Base-by-base conservation (phyloP, 2,113 vertebrate species). In the Eira barbara region DNA sequence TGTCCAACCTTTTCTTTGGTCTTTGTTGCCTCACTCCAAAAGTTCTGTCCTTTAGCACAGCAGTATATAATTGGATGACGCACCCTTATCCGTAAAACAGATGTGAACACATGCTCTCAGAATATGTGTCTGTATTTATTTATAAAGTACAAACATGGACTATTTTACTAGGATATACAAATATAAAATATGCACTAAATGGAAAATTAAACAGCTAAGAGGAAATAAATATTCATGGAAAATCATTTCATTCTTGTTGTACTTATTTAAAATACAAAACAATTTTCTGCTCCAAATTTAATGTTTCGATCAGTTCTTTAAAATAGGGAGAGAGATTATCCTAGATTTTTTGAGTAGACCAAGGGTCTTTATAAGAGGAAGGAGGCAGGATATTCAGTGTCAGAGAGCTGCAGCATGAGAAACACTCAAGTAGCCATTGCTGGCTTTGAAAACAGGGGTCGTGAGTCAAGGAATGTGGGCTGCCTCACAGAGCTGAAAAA, bases 231-330 rank as follows among this genome's bases (percentile, higher is more conserved):
- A 78, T 63, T 85, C 49, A 78, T 65, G 18, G 36, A 95, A 86
- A 71, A 71, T 65, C n/a, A 55, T 67, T 94, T 82, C 49, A 55
- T 52, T 87, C 84, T 71, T 89, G 69, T 69, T 63, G 4, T 89
- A 25, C 67, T 89, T 34, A 83, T 36, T 79, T 49, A 81, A 95
- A 97, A 89, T 49, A 74, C 12, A 84, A 89, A 96, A 80, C 59
- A 55, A 2, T 80, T 73, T 79, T 95, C 20, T 36, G 36, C 17
- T 81, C 71, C 93, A 71, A 80, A 89, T 52, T 36, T 23, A 89
- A 63, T 71, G 59, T 47, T 18, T 78, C 31, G 27, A 47, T 45
- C 36, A 57, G 20, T 82, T 45, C 5, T 6, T 89, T 65, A 74
- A 95, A 81, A 88, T 67, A 71, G 4, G 17, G 27, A 89, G n/a